Conservation (phyloP, 2,797 vertebrate genomes). For the Spinibarbus caldwelli region DNA sequence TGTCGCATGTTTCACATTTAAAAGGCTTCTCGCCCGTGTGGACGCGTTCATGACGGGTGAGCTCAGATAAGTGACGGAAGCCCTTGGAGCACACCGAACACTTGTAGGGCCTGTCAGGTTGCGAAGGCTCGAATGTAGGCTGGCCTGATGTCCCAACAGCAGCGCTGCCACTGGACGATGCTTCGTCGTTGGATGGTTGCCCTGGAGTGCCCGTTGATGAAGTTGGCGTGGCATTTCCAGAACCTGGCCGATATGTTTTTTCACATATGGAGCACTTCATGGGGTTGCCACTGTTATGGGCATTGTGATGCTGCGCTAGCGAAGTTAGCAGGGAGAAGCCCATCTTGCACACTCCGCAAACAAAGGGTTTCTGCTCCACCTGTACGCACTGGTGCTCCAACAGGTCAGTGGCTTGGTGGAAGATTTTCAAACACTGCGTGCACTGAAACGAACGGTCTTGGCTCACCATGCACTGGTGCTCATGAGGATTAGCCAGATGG, state of each 20-base stretch:
- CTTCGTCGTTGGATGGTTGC: constrained; percentile 71
- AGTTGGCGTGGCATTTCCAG: constrained; percentile 75
- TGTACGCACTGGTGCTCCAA: constrained; percentile 97
- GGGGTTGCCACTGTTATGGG: constrained; percentile 88
- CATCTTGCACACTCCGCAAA: constrained; percentile 98
- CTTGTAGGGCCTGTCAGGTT: constrained; percentile 90
- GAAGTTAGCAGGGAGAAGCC: constrained; percentile 97
- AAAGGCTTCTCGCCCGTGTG: constrained; percentile 97
- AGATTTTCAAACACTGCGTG: constrained; percentile 98
- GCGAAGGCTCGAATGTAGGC: constrained; percentile 75
- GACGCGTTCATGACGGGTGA: constrained; percentile 92
- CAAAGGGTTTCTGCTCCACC: constrained; percentile 98
- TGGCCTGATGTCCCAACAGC: constrained; percentile 65
- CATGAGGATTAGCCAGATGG: constrained; percentile 91
- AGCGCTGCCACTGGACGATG: constrained; percentile 73
- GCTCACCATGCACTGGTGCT: constrained; percentile 94
- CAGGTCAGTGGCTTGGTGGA: constrained; percentile 96
- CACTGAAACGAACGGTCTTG: constrained; percentile 98
- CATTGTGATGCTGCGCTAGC: constrained; percentile 92
- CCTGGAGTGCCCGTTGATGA: constrained; percentile 70
- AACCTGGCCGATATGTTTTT: constrained; percentile 91
- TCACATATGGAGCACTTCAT: constrained; percentile 98
- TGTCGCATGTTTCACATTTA: constrained; percentile 95
- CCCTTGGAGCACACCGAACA: constrained; percentile 96
- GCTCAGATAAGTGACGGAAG: constrained; percentile 96